Base-by-base conservation (phyloP, 2,797 vertebrate species). In the Tarsius wallacei region DNA sequence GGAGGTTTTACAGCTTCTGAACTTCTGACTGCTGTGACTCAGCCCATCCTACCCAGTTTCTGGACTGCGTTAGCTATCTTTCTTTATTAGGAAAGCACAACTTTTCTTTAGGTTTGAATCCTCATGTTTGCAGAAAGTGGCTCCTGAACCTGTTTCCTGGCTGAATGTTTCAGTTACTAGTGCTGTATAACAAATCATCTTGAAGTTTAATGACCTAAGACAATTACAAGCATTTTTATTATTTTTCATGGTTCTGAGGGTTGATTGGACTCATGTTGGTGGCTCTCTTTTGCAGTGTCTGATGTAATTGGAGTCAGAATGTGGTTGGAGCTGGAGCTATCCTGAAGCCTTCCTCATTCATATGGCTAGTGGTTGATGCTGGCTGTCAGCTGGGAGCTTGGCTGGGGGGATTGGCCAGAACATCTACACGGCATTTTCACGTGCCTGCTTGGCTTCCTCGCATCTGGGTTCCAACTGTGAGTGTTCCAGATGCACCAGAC, bases 1-100 rank as follows among this genome's bases (percentile, higher is more conserved):
- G 80, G 97, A 97, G 78, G 57, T 68, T 96, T 94, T 94, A 96
- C n/a, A 95, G 94, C 74, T 95, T 89, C 84, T 95, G 90, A 96
- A 95, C 81, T 94, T 96, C 81, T 96, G 86, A 33, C 24, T 81
- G 49, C 74, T 51, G 16, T 91, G 84, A 95, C 64, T 93, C n/a
- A 94, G 74, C 49, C 63, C 78, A 82, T 86, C 47, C 87, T 84
- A 94, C 14, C 73, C 47, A 24, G 13, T 93, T 87, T 96, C 84
- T 87, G 49, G 49, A 73, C 64, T 66, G 15, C 83, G 71, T 68
- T 55, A 71, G 53, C 24, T 57, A 6, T 63, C 24, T 91, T 70
- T 84, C 22, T 42, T 66, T 83, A 19, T 59, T 63, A 80, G 26
- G 36, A 96, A 91, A 96, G 11, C 7, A 26, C 24, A 64, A 53